Evolutionary conservation across 2,113 vertebrate species (phyloP).

Genomic region (Entelurus aequoreus): DNA sequence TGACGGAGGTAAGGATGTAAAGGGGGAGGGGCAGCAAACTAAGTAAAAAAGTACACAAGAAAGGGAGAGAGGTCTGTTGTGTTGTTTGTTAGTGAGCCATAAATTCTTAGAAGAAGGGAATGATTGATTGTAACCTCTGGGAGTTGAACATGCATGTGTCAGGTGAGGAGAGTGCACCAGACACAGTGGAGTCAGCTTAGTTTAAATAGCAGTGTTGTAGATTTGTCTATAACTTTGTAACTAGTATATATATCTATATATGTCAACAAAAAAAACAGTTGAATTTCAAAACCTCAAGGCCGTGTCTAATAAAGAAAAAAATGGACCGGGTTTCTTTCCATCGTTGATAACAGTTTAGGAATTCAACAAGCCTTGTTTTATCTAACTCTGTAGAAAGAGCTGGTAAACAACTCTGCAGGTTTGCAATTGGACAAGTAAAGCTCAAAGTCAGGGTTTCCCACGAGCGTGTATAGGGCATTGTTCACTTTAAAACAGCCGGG

Average conservation of each 20-base stretch:
- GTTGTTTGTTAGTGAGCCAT: conserved; percentile 60
- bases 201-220: conserved; percentile 27
- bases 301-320: conserved; percentile 1
- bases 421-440: conserved; percentile 8
- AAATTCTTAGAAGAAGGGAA: conserved; percentile 50
- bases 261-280: conserved; percentile 11
- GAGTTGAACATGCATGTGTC: conserved; percentile 22
- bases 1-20: background rate
- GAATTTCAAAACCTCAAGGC: background rate
- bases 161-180: conserved; percentile 28
- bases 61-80: conserved; percentile 48
- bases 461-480: conserved; percentile 9
- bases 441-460: conserved; percentile 28
- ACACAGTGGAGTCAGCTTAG: conserved; percentile 42
- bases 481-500: conserved; percentile 21
- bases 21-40: background rate
- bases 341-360: conserved; percentile 1
- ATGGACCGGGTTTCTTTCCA: background rate
- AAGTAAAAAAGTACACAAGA: conserved; percentile 19
- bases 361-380: conserved; percentile 24
- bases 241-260: conserved; percentile 2
- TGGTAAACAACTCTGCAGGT: conserved; percentile 12
- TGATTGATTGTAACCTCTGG: conserved; percentile 29
- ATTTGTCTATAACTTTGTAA: background rate
- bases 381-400: conserved; percentile 28